phyloP scores from a whole-genome alignment of 2,888 invertebrate genomes.

The Sminthurinus aureus region DNA sequence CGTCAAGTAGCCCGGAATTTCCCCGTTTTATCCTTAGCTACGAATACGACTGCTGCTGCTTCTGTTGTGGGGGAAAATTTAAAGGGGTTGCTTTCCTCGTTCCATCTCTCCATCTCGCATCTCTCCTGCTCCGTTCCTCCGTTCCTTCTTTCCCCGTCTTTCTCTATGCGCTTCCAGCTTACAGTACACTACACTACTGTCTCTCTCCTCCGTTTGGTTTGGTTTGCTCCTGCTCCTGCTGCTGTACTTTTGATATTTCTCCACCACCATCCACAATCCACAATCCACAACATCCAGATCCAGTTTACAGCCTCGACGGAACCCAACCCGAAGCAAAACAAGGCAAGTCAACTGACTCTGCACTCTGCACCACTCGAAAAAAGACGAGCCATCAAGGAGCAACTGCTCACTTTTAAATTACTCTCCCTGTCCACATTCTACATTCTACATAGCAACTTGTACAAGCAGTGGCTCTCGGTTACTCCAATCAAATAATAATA shows the following conservation, averaged over 20 bases:
- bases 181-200: too few species aligned
- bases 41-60: neutral
- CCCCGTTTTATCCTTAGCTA: neutral
- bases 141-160: too few species aligned
- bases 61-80: neutral
- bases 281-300: neutral
- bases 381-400: neutral
- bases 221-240: neutral
- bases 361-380: neutral
- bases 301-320: neutral
- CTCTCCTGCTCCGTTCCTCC: too few species aligned
- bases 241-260: neutral
- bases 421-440: neutral
- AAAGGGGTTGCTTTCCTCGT: slow-evolving; percentile 1
- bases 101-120: neutral
- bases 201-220: too few species aligned
- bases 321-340: neutral
- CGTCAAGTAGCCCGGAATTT: neutral
- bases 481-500: too few species aligned
- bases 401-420: slow-evolving; percentile 15
- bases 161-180: too few species aligned
- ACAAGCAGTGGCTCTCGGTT: too few species aligned
- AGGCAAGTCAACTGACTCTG: neutral
- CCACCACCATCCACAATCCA: neutral
- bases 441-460: too few species aligned